Conservation (phyloP, 2,113 vertebrate genomes). For the Vulpes lagopus region DNA sequence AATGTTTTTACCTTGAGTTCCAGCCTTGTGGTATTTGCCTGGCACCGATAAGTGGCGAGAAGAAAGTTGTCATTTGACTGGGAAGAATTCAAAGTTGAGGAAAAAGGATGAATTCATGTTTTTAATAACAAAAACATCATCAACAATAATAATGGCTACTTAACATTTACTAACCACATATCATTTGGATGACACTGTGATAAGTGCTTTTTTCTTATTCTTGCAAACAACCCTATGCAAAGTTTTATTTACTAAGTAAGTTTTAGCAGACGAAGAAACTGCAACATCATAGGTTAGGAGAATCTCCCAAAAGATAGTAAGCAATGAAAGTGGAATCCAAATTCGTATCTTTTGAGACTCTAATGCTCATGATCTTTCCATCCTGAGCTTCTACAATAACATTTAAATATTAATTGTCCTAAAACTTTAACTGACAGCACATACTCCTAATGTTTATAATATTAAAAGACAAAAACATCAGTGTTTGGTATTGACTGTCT, state of each 20-base stretch:
- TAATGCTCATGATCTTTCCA: background rate
- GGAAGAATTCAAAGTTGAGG: conserved; percentile 73
- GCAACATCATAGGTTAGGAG: background rate
- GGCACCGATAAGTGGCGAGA: conserved; percentile 97
- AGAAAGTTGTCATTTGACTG: conserved; percentile 97
- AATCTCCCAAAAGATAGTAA: background rate
- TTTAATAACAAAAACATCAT: background rate
- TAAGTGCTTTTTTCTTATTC: background rate
- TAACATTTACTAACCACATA: background rate
- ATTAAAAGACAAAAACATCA: background rate
- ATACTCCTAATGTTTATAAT: background rate
- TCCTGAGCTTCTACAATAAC: background rate
- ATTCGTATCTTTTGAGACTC: background rate
- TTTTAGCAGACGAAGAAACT: conserved; percentile 20
- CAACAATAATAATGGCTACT: background rate
- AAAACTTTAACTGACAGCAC: background rate
- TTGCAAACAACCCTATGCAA: background rate
- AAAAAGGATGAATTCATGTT: conserved; percentile 23
- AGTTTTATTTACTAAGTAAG: background rate
- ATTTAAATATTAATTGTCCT: background rate
- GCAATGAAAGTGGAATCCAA: background rate
- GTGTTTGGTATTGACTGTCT: background rate
- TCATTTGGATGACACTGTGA: background rate
- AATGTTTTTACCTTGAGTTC: conserved; percentile 94
- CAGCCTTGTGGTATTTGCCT: conserved; percentile 97